Base-by-base conservation (phyloP, 2,888 invertebrate species). In the Agrotis puta region DNA sequence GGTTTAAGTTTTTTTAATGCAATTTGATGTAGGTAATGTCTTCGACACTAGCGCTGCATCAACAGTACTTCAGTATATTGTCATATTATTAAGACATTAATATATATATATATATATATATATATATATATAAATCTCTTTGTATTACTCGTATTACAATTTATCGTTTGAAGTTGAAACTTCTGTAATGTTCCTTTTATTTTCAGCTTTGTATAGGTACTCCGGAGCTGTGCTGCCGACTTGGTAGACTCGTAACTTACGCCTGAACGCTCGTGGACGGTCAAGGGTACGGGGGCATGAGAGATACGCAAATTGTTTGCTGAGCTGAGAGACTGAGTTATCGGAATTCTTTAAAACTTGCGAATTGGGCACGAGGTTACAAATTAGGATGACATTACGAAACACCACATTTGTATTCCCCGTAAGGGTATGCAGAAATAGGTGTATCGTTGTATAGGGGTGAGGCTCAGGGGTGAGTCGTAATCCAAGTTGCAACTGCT, bases 241-340 rank as follows among this genome's bases (percentile, higher is more conserved):
- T 61, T 51, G 54, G 22, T 50, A 59, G 45, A 64, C 76, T 58
- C 68, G 63, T 77, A 68, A 65, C 48, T 73, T 48, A 33, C 56
- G 68, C 58, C 51, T 67, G 67, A 72, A 20, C 58, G 72, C 45
- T 48, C 7, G 63, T 13, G 27, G 45, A 56, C 56, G 64, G 81
- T 64, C 79, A 64, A 69, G 81, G 77, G 61, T 75, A 64, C 76
- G 57, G 48, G 71, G 53, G 43, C 64, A 45, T 45, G 43, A 62
- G 47, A 63, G 63, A 74, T 66, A 67, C 4, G 18, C n/a, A 39
- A 43, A 62, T 64, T 62, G 57, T 51, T 53, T 47, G 51, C 78
- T 78, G 64, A 72, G 43, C 53, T 54, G 72, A 20, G 33, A 70
- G 6, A 47, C 16, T 33, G 47, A 33, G 39, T 24, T 56, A 43